Base-by-base conservation (phyloP, 2,888 invertebrate genomes). In the Neoscelio sp. region DNA sequence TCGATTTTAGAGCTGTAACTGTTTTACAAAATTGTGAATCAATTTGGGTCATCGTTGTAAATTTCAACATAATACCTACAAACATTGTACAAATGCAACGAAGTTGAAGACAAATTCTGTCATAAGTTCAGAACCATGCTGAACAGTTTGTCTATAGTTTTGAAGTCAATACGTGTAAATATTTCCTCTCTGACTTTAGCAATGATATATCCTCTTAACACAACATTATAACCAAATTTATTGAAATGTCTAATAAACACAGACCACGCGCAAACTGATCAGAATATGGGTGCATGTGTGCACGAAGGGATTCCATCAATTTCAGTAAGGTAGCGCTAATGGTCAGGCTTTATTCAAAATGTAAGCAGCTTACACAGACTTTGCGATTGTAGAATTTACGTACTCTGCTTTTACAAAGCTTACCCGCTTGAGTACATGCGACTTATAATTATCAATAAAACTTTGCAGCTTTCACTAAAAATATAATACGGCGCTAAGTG, bases 301-400 rank as follows among this genome's bases (percentile, higher is more conserved):
- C 52, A 46, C 33, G 60, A 58, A 58, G 38, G 56, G 50, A 78
- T 78, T 78, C 54, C 64, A 73, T 78, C 50, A 78, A 78, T 73
- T 73, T 56, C 56, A 78, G 78, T 56, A 78, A 74, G 73, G 71
- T 54, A 71, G 42, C 64, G 67, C 60, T 78, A 78, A 73, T 78
- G 73, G 78, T 78, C 78, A 78, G 78, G 50, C 62, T 78, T 78
- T 78, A 68, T 64, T 62, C 73, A 67, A 52, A 67, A 60, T 52
- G 60, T 78, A 78, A 78, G 78, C 73, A 56, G 73, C 78, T 78
- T 78, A 78, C 23, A 35, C 20, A 54, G 71, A 77, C 77, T 77
- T 71, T 71, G 65, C 64, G 65, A 77, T 77, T 71, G 77, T 70
- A 65, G 77, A 70, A 77, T 73, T 65, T 62, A 60, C 67, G 52